Base-by-base conservation (phyloP, 2,888 invertebrate species). In the Spilarctia lutea region DNA sequence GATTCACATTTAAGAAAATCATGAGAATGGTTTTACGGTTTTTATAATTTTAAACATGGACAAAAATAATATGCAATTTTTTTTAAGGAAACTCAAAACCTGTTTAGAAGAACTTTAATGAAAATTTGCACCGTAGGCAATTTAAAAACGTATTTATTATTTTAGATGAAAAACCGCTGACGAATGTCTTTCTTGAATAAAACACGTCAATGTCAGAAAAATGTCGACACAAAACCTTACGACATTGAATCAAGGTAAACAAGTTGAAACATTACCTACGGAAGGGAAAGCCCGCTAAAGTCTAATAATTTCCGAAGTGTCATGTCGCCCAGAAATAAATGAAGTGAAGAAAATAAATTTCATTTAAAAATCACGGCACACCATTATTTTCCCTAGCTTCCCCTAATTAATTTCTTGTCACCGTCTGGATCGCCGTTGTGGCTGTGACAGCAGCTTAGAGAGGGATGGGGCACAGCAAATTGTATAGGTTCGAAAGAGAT, bases 371-470 rank as follows among this genome's bases (percentile, higher is more conserved):
- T 95, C 95, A 94, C 94, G 94, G 92, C 92, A 87, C 87, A 92
- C 94, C 95, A 95, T 95, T 95, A 94, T 95, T 94, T 94, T 93
- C 92, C 91, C 90, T 88, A 89, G 92, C 92, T 93, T 94, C 94
- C 93, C 94, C 94, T 95, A 95, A 95, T 95, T 95, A 95, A 95
- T 95, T 95, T 95, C 95, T 93, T 95, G 95, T 95, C 95, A 95
- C 94, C 93, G 94, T 92, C 94, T 92, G 91, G 91, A 93, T 93
- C 92, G 93, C 92, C 91, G 93, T 90, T 91, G 91, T 94, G 94
- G 91, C 90, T 87, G 87, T 95, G 94, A 95, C 95, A 94, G 94
- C 90, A 88, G 85, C 87, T 85, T 83, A 81, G 92, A 93, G 79
- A 13, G 86, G 79, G 93, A 94, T 76, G 78, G 78, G 67, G 48